Conservation (phyloP, 92 coral and sea anemone species). For the Zoanthus sansibaricus region DNA sequence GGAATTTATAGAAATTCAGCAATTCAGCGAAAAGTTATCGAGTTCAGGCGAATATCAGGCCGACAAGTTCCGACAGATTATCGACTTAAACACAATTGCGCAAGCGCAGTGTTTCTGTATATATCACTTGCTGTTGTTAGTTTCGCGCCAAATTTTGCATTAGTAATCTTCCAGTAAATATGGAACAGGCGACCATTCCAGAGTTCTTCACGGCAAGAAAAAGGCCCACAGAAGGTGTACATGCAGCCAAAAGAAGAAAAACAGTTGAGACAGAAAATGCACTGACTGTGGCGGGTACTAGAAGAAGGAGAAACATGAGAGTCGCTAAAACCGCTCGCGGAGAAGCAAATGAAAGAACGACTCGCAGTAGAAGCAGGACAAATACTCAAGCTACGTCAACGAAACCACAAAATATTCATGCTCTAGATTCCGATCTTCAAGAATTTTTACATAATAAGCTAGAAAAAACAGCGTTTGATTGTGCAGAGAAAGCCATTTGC, state of each 20-base stretch:
- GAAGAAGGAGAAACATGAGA: constrained; percentile 53
- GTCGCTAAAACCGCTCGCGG: constrained; percentile 40
- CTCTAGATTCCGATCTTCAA: constrained; percentile 22
- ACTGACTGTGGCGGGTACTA: constrained; percentile 34
- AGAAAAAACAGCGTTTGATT: constrained; percentile 35
- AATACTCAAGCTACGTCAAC: constrained; percentile 29
- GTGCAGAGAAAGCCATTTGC: constrained; percentile 45
- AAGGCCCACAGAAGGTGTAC: constrained; percentile 82
- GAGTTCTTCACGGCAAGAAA: constrained; percentile 84
- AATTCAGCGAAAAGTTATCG: neutral
- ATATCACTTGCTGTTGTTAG: constrained; percentile 79
- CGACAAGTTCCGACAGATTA: constrained; percentile 58
- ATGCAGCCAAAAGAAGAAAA: constrained; percentile 96
- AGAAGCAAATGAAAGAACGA: constrained; percentile 45
- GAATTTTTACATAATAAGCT: constrained; percentile 48
- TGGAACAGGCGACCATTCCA: constrained; percentile 92
- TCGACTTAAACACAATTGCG: constrained; percentile 18
- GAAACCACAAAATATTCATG: constrained; percentile 44
- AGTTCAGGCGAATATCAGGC: neutral
- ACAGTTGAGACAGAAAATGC: constrained; percentile 59
- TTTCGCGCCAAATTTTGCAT: constrained; percentile 51
- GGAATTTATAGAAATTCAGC: too few relatives aligned
- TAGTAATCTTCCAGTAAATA: constrained; percentile 44
- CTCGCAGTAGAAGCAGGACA: constrained; percentile 26
- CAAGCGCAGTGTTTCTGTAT: constrained; percentile 49